Conservation (phyloP, 2,113 vertebrate species). For the Indicator indicator region DNA sequence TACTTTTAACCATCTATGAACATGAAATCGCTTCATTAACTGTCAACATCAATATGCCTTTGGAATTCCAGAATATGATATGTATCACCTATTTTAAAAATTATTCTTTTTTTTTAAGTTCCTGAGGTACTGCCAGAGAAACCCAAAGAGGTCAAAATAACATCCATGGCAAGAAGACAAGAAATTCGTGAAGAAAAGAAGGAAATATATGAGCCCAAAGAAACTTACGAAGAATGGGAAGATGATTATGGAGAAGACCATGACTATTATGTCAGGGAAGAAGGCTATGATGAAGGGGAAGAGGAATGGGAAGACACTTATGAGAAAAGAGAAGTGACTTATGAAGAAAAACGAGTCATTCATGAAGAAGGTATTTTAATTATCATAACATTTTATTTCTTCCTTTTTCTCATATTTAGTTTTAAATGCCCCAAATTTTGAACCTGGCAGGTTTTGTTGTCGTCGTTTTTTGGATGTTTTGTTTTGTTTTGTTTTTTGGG, state of each 20-base stretch:
- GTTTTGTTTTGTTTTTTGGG: too few species aligned
- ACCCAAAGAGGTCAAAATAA: constrained; percentile 80
- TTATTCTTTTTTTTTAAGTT: constrained; percentile 60
- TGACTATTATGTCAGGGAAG: constrained; percentile 76
- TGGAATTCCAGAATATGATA: not conserved
- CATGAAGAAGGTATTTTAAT: constrained; percentile 75
- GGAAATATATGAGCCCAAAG: constrained; percentile 49
- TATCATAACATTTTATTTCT: not conserved
- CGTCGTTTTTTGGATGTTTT: too few species aligned
- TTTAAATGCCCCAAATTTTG: not conserved
- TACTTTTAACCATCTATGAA: not conserved
- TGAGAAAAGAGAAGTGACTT: constrained; percentile 68
- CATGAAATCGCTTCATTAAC: not conserved
- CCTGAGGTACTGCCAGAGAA: constrained; percentile 74
- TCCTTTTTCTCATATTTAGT: not conserved
- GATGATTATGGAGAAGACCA: constrained; percentile 79
- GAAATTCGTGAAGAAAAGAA: constrained; percentile 70
- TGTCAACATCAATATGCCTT: not conserved
- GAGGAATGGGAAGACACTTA: constrained; percentile 71
- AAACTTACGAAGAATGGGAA: constrained; percentile 79
- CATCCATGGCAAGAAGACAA: constrained; percentile 75
- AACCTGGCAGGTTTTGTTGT: not conserved
- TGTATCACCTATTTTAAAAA: not conserved
- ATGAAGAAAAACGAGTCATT: constrained; percentile 72
- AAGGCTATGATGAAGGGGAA: constrained; percentile 75